Conservation (phyloP, 2,888 invertebrate species). For the Apamea crenata region DNA sequence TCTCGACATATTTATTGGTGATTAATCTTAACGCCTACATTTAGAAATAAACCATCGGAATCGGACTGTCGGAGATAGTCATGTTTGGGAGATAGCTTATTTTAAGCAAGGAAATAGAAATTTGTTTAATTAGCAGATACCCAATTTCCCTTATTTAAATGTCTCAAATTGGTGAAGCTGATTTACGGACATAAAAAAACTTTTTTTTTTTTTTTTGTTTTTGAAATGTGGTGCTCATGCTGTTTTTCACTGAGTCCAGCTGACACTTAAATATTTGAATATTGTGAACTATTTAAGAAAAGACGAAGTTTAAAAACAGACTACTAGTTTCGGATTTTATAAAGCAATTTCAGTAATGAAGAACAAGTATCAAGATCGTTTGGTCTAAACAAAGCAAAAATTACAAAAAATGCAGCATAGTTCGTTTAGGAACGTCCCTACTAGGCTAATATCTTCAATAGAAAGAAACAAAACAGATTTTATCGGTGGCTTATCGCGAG, state of each 20-base stretch:
- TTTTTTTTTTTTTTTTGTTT: neutral
- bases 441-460: neutral
- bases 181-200: neutral
- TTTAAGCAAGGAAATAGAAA: constrained; percentile 42
- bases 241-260: neutral
- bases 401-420: neutral
- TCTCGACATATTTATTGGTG: constrained; percentile 76
- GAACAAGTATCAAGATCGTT: constrained; percentile 4
- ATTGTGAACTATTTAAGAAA: too few species aligned
- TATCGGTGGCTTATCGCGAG: constrained; percentile 27
- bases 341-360: neutral
- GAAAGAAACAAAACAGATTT: constrained; percentile 24
- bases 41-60: constrained; percentile 62
- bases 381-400: rapidly evolving
- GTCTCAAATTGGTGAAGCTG: neutral
- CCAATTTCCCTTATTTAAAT: neutral
- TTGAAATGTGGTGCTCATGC: neutral
- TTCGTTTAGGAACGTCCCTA: neutral
- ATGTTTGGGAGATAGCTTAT: constrained; percentile 53
- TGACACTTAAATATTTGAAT: neutral
- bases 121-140: neutral
- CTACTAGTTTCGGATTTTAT: neutral
- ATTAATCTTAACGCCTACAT: constrained; percentile 71
- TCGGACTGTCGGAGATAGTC: constrained; percentile 48
- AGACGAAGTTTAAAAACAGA: neutral